A percentile compares a stretch with the other conserved stretches of the same genome.
These are phyloP conservation scores for Neria commutata DNA, from an alignment of 2,888 invertebrate genomes.

Conservation along the genomic window DNA sequence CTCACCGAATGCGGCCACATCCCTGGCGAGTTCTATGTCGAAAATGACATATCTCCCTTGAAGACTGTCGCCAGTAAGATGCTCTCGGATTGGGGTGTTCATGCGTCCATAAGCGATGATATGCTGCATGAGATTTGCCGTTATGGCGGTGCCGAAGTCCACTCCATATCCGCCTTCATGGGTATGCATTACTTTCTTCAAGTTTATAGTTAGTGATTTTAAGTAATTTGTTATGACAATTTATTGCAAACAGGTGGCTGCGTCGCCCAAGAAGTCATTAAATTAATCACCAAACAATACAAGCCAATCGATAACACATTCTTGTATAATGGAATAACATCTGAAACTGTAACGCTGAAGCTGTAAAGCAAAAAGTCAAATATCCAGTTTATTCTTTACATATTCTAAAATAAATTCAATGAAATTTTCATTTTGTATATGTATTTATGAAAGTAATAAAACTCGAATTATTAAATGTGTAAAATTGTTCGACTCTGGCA, in stretches of 20 bases:
- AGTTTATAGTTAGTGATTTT: neutral
- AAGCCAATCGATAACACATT: conserved; percentile 95
- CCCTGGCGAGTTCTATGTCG: conserved; percentile 88
- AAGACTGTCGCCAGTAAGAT: conserved; percentile 78
- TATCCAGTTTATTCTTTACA: too few relatives aligned
- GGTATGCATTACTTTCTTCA: conserved; percentile 62
- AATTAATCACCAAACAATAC: conserved; percentile 94
- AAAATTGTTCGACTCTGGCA: too few relatives aligned
- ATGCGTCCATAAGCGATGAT: conserved; percentile 84
- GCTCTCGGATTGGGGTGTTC: conserved; percentile 83
- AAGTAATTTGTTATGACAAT: conserved; percentile 1
- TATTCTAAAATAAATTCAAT: neutral
- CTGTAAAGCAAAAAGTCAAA: conserved; percentile 67
- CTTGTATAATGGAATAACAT: conserved; percentile 92
- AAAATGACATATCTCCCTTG: conserved; percentile 86
- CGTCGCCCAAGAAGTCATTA: conserved; percentile 94
- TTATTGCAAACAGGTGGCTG: conserved; percentile 71
- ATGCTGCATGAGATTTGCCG: conserved; percentile 94
- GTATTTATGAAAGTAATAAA: neutral
- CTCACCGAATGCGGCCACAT: conserved; percentile 85
- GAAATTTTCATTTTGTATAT: neutral
- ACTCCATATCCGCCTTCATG: conserved; percentile 90
- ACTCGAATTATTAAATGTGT: too few relatives aligned
- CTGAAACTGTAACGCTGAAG: conserved; percentile 81
- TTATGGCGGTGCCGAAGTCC: conserved; percentile 93